phyloP scores from a whole-genome alignment of 2,113 vertebrate genomes.

The Elephantulus edwardii region DNA sequence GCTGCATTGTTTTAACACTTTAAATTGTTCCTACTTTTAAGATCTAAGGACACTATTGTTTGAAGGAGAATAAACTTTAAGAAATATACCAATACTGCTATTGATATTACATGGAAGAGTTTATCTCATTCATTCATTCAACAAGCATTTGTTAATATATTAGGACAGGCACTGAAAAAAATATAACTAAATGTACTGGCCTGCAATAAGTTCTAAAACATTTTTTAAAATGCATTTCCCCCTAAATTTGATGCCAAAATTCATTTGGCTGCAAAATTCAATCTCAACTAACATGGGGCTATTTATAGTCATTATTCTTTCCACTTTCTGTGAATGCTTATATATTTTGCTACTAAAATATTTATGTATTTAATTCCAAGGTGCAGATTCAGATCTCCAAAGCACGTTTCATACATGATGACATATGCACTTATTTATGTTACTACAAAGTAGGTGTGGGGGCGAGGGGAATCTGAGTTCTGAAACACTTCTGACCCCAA shows the following conservation, averaged over 20 bases:
- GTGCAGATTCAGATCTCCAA: background rate
- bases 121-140: background rate
- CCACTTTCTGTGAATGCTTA: background rate
- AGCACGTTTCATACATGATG: background rate
- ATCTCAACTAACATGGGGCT: background rate
- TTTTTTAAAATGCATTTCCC: background rate
- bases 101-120: background rate
- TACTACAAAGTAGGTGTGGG: no score
- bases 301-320: slow-evolving; percentile 1
- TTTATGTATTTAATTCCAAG: background rate
- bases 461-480: no score
- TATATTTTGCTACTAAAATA: background rate
- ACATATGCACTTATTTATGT: no score
- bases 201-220: background rate
- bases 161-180: background rate
- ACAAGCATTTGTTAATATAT: background rate
- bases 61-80: background rate
- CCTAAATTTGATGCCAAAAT: background rate
- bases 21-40: background rate
- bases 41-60: background rate
- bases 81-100: background rate
- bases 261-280: slow-evolving; percentile 22
- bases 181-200: background rate
- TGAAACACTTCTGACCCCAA: no score
- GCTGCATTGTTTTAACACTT: no score